Percentiles rank a stretch among this genome's conserved stretches.
Evolutionary conservation across 1,140 invertebrate species (phyloP).

Genomic region (Drosophila pruinosa): DNA sequence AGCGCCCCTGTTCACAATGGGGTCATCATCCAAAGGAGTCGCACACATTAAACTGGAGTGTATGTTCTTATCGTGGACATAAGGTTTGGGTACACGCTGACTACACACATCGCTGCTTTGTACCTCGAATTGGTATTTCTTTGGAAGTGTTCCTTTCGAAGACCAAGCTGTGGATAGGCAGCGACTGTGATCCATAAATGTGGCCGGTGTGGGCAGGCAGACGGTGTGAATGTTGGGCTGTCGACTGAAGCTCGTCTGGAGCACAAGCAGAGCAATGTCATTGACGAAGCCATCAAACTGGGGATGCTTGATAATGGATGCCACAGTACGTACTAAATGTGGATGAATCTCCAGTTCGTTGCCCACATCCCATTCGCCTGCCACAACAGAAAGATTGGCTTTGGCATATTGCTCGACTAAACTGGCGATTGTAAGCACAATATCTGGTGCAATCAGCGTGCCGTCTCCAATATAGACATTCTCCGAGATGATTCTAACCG

Average conservation of each 20-base stretch:
- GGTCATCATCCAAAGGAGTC: neutral
- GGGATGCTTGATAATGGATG: neutral
- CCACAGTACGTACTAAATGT: neutral
- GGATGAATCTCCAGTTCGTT: neutral
- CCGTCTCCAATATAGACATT: neutral
- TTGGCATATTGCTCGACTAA: neutral
- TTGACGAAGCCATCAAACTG: neutral
- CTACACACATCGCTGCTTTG: neutral
- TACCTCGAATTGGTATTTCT: neutral
- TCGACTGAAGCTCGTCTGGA: neutral
- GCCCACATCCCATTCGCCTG: slow-evolving; percentile 24
- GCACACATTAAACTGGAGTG: neutral
- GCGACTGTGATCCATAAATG: neutral
- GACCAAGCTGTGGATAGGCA: slow-evolving; percentile 4
- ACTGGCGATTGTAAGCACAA: slow-evolving; percentile 5
- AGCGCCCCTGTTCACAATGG: neutral
- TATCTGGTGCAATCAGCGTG: neutral
- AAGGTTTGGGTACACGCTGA: neutral
- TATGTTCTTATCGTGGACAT: neutral
- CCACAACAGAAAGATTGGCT: neutral
- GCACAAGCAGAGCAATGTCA: slow-evolving; percentile 6
- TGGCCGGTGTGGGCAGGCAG: neutral
- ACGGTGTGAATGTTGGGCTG: slow-evolving; percentile 22
- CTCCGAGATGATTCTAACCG: neutral
- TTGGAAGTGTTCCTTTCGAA: neutral